Evolutionary conservation across 2,797 vertebrate species (phyloP).

Genomic region (Silurus lanzhouensis): DNA sequence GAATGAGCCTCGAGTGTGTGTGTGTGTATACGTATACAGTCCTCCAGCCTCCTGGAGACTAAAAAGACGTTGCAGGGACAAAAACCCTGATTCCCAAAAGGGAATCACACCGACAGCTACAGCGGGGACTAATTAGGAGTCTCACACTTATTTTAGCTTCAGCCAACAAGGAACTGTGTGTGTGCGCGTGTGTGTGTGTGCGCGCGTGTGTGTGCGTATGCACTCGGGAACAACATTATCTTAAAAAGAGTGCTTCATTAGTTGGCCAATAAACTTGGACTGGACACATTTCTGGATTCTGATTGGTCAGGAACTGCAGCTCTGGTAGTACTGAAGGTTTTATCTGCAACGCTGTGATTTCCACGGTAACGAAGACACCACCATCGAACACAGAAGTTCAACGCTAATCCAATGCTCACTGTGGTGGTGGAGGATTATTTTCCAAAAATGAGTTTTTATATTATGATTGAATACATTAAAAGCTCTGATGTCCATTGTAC

Average conservation of each 20-base stretch:
- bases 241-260: background rate
- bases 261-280: background rate
- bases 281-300: background rate
- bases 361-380: background rate
- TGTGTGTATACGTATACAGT: background rate
- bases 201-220: background rate
- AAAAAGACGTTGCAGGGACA: background rate
- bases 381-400: background rate
- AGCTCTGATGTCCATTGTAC: no score
- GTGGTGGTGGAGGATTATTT: no score
- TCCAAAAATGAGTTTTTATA: no score
- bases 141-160: constrained; percentile 20
- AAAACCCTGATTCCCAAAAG: constrained; percentile 3
- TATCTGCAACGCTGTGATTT: background rate
- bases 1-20: constrained; percentile 12
- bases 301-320: background rate
- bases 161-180: background rate
- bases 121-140: constrained; percentile 19
- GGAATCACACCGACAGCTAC: background rate
- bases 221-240: background rate
- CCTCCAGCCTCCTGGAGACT: constrained; percentile 3
- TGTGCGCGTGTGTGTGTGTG: background rate
- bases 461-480: no score
- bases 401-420: background rate
- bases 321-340: background rate